Evolutionary conservation across 2,888 invertebrate genomes (phyloP).

Genomic region (Spodoptera littoralis): DNA sequence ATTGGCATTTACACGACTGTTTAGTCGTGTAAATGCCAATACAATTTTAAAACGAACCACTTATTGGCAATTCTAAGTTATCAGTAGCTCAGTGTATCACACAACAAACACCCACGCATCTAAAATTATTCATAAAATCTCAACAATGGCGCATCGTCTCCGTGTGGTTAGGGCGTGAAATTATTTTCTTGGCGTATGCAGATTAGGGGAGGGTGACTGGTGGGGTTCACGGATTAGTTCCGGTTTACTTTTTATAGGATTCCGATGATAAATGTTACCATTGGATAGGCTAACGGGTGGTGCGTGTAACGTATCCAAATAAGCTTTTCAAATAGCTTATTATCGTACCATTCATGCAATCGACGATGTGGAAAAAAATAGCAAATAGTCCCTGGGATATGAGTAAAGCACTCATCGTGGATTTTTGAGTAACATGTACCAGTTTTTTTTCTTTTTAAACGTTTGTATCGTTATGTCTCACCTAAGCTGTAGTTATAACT

Average conservation of each 20-base stretch:
- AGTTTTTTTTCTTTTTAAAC: no score
- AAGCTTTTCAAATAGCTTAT: conserved; percentile 67
- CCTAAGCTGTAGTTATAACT: no score
- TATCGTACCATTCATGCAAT: conserved; percentile 54
- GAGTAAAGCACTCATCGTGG: neutral
- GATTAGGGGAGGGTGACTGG: conserved; percentile 80
- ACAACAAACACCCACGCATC: conserved; percentile 51
- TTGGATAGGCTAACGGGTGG: conserved; percentile 82
- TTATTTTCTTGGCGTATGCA: conserved; percentile 88
- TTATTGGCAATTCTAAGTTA: conserved; percentile 22
- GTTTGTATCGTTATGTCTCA: no score
- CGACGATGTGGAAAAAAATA: conserved; percentile 40
- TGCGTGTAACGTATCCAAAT: conserved; percentile 85
- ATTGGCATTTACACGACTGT: no score
- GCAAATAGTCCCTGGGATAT: conserved; percentile 8
- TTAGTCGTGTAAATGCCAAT: neutral
- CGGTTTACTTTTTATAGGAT: conserved; percentile 88
- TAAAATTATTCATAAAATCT: conserved; percentile 62
- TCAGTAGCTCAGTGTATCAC: conserved; percentile 38
- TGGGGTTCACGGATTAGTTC: conserved; percentile 81
- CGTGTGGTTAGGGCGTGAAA: conserved; percentile 85
- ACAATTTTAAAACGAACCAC: conserved; percentile 19
- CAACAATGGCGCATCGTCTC: conserved; percentile 75
- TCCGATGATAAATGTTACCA: conserved; percentile 86
- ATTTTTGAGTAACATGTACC: no score